These are phyloP conservation scores for Atlantisia rogersi DNA, from an alignment of 2,113 vertebrate species.

Conservation along the genomic window DNA sequence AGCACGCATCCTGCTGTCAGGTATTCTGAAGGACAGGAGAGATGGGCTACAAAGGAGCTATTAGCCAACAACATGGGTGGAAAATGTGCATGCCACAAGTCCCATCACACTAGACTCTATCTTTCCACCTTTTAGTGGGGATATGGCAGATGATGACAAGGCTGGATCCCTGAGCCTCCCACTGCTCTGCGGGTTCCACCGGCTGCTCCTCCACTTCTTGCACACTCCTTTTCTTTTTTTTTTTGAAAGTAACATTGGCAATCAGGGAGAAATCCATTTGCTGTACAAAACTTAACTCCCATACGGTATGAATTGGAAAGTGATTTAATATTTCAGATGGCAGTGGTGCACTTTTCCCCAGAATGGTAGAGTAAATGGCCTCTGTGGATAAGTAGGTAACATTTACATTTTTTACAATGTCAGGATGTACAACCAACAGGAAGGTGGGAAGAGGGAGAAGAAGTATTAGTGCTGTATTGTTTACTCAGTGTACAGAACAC, in stretches of 20 bases:
- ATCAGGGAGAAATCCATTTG: neutral
- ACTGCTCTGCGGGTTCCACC: neutral
- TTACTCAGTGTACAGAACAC: neutral
- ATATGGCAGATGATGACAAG: neutral
- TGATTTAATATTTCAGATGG: conserved; percentile 28
- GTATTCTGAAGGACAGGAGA: neutral
- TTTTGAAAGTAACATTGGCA: neutral
- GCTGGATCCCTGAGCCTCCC: neutral
- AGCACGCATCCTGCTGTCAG: neutral
- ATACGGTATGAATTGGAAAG: neutral
- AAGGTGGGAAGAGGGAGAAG: neutral
- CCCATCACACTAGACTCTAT: neutral
- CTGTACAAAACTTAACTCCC: neutral
- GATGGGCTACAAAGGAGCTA: neutral
- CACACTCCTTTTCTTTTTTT: neutral
- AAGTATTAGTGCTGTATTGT: neutral
- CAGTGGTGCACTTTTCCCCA: neutral
- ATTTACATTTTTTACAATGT: neutral
- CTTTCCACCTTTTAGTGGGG: neutral
- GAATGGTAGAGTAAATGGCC: neutral
- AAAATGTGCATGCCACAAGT: neutral
- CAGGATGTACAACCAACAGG: neutral
- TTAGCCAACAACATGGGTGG: neutral
- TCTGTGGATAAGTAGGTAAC: neutral
- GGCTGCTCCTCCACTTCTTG: neutral